Base-by-base conservation (phyloP, 2,888 invertebrate genomes). In the Stenotaenia linearis region DNA sequence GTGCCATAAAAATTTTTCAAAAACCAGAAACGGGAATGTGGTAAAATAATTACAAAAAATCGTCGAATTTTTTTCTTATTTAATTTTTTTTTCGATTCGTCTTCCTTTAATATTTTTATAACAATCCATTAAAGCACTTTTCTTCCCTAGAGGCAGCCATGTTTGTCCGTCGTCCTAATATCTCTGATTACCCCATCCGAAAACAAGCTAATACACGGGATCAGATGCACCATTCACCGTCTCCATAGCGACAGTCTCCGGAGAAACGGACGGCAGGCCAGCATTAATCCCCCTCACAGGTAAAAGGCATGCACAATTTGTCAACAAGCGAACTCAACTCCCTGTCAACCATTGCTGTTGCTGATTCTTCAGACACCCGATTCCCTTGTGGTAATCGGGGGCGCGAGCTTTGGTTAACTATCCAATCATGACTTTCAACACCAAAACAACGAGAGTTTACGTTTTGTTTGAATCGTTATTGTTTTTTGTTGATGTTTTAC, bases 271-370 rank as follows among this genome's bases (percentile, higher is more conserved):
- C 23, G 45, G 45, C 78, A 25, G 25, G 50, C 35, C 15, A 32
- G 28, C 78, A 78, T 78, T 78, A 78, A 78, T 78, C 78, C 78
- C 50, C 6, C 28, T 23, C 23, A 37, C 78, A 78, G 78, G 78
- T 78, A 78, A 74, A 50, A 78, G 78, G 78, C 78, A 78, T 78
- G 78, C 78, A 78, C 78, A 78, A 78, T 78, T 78, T 78, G 78
- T 78, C 78, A 78, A 78, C 78, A 78, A 50, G 28, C 45, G 50
- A 50, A 76, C 35, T 37, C 76, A 37, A 76, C 18, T 50, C 18
- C 50, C 50, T n/a, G 50, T 50, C 50, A 50, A 45, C 45, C 12
- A 45, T n/a, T 45, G 45, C 45, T n/a, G 45, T n/a, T n/a, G n/a
- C 45, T 45, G 15, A 12, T 15, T 50, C 18, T 50, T 50, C 50